Conservation (phyloP, 2,113 vertebrate genomes). For the Seriola quinqueradiata region DNA sequence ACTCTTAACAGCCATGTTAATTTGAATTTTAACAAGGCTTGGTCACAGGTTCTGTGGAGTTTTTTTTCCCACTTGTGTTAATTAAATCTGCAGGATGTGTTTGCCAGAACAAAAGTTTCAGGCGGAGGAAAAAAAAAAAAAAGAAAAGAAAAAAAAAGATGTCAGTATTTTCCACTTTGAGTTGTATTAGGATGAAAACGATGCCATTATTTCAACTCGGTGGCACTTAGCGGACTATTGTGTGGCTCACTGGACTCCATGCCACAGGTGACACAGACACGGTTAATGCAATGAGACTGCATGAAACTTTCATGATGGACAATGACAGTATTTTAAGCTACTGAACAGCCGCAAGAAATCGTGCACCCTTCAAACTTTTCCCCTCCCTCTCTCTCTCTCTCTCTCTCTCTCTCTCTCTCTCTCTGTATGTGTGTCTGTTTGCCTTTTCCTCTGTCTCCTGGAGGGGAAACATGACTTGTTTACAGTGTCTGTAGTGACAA, state of each 20-base stretch:
- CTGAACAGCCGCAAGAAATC: conserved; percentile 27
- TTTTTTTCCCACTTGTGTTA: conserved; percentile 17
- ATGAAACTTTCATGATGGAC: conserved; percentile 40
- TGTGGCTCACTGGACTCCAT: conserved; percentile 37
- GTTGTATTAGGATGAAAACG: not conserved
- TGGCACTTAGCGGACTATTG: conserved; percentile 15
- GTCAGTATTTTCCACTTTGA: not conserved
- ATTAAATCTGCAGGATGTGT: conserved; percentile 25
- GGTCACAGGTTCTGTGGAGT: not conserved
- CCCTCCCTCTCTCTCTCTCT: not conserved
- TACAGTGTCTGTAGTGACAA: conserved; percentile 67
- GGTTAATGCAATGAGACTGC: conserved; percentile 50
- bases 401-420: not conserved
- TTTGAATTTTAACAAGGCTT: conserved; percentile 27
- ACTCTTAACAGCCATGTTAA: conserved; percentile 12
- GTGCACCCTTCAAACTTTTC: not conserved
- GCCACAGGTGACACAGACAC: conserved; percentile 46
- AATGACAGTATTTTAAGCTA: not conserved
- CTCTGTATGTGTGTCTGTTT: not conserved
- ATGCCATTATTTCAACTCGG: conserved; percentile 38
- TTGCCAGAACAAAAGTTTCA: conserved; percentile 18
- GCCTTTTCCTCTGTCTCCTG: conserved; percentile 30
- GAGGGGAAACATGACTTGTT: conserved; percentile 74
- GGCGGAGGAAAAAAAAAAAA: not conserved
- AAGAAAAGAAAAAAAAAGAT: conserved; percentile 1